phyloP scores from a whole-genome alignment of 1,140 invertebrate genomes.

The Oscheius sp. region DNA sequence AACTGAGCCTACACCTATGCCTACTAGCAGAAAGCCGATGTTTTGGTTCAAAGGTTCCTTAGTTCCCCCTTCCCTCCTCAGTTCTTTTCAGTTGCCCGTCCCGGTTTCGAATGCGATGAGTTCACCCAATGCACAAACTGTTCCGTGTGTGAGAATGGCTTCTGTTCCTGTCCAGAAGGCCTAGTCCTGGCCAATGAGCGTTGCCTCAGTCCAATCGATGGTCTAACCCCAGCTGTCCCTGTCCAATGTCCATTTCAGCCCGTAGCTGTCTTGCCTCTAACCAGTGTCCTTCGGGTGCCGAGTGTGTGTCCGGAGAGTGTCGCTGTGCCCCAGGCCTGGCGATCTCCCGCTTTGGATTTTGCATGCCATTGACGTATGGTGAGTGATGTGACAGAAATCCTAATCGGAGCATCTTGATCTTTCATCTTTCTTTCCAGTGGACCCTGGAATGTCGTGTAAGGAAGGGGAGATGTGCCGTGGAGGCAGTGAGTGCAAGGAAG shows the following conservation, averaged over 20 bases:
- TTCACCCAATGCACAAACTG: slow-evolving; percentile 24
- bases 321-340: slow-evolving; percentile 33
- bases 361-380: slow-evolving; percentile 39
- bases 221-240: slow-evolving; percentile 10
- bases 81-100: slow-evolving; percentile 36
- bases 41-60: slow-evolving; percentile 7
- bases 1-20: background rate
- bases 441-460: slow-evolving; percentile 28
- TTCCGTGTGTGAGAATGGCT: slow-evolving; percentile 36
- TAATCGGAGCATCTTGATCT: too few relatives aligned
- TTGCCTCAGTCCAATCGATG: slow-evolving; percentile 36
- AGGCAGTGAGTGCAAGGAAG: slow-evolving; percentile 20
- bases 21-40: background rate
- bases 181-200: slow-evolving; percentile 15
- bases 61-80: background rate
- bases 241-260: slow-evolving; percentile 20
- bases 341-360: slow-evolving; percentile 39
- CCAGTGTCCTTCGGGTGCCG: slow-evolving; percentile 41
- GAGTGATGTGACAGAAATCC: background rate
- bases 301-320: slow-evolving; percentile 36
- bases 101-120: slow-evolving; percentile 32
- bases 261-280: slow-evolving; percentile 35
- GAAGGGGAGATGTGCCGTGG: slow-evolving; percentile 26
- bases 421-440: too few relatives aligned
- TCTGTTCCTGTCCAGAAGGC: slow-evolving; percentile 40